Base-by-base conservation (phyloP, 2,888 invertebrate genomes). In the Limnephilus lunatus region DNA sequence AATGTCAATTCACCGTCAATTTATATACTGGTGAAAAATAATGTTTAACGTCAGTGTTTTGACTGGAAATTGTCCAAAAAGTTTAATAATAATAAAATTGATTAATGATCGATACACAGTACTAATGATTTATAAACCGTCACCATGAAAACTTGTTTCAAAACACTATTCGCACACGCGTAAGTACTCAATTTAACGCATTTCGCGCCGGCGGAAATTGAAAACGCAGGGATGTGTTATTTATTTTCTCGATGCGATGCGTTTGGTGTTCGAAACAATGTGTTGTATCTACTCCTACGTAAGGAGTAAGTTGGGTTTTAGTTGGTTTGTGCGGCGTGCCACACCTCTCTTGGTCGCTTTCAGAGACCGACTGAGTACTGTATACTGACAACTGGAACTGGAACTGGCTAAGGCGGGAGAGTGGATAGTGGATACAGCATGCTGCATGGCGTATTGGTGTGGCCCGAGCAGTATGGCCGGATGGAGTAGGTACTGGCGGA, bases 71-170 rank as follows among this genome's bases (percentile, higher is more conserved):
- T 68, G 7, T 68, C 7, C 19, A 68, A 68, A 68, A 68, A n/a
- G 19, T 68, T 9, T n/a, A 44, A 44, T 44, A 44, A 68, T 68
- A 25, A 68, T 68, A 68, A 9, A 25, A n/a, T 68, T 68, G 68
- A 68, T 68, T 68, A 68, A 68, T 68, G 25, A 68, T 68, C 68
- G 68, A 68, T 0, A 68, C 68, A 68, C n/a, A 68, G n/a, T 53
- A 44, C 39, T 35, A 68, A 68, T 53, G 44, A 44, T 35, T 86
- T 44, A 39, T 86, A 14, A 86, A 48, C 44, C 86, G 86, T 48
- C 86, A 44, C 86, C 86, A 44, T 30, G 39, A 44, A 86, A 83
- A 86, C 86, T 86, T 48, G 25, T 48, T 48, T 86, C 86, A 48
- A 44, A 86, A 86, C 25, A n/a, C 11, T 11, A 30, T 86, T 44